phyloP scores from a whole-genome alignment of 2,888 invertebrate species.

The Pseudococcus longispinus region DNA sequence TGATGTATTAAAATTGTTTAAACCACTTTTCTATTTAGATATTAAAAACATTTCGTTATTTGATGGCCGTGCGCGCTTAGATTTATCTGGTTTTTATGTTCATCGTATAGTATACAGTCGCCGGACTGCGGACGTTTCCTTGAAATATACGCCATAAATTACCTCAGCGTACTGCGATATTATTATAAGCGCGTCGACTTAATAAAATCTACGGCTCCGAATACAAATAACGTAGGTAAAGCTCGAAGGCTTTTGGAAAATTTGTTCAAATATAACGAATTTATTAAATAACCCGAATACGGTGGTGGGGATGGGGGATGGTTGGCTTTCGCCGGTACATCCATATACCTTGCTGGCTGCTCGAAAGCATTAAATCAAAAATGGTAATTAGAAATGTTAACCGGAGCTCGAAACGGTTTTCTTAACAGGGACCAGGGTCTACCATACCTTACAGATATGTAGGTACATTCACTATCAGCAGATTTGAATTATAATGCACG shows the following conservation, averaged over 20 bases:
- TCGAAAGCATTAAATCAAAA: slow-evolving; percentile 19
- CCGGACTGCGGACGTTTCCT: background rate
- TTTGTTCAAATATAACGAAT: background rate
- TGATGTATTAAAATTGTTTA: slow-evolving; percentile 31
- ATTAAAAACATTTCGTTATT: slow-evolving; percentile 30
- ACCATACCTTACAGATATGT: background rate
- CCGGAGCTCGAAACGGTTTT: background rate
- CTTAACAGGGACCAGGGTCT: background rate
- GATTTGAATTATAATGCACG: background rate
- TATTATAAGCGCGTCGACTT: background rate
- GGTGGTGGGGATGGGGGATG: too few relatives aligned
- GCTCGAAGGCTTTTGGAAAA: background rate
- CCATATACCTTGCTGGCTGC: background rate
- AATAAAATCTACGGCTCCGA: background rate
- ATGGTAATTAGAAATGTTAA: slow-evolving; percentile 8
- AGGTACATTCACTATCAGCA: background rate
- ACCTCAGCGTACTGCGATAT: background rate
- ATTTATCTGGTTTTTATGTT: slow-evolving; percentile 19
- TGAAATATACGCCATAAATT: slow-evolving; percentile 8
- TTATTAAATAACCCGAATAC: background rate
- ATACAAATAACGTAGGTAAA: background rate
- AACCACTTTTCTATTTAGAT: slow-evolving; percentile 34
- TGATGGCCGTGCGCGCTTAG: slow-evolving; percentile 6
- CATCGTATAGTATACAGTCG: background rate
- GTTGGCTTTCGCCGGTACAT: background rate